phyloP scores from a whole-genome alignment of 2,113 vertebrate genomes.

The Microtus pennsylvanicus region DNA sequence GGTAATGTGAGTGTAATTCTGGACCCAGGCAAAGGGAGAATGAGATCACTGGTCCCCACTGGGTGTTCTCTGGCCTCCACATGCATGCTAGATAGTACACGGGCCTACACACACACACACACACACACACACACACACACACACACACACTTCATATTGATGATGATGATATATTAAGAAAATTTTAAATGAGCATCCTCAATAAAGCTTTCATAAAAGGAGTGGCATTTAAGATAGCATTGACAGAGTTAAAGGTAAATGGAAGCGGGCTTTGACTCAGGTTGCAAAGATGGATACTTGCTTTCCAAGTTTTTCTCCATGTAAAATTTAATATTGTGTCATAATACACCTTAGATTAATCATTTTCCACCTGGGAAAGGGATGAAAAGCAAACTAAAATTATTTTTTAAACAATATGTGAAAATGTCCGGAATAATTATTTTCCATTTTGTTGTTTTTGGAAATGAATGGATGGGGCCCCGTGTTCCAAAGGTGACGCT shows the following conservation, averaged over 20 bases:
- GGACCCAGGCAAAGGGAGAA: neutral
- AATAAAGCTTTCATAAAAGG: constrained; percentile 9
- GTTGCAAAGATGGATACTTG: neutral
- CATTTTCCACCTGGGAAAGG: neutral
- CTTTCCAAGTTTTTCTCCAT: neutral
- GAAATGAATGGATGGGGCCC: neutral
- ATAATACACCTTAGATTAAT: neutral
- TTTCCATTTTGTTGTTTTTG: neutral
- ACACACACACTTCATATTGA: too few relatives aligned
- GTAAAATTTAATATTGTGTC: constrained; percentile 37
- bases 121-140: too few relatives aligned
- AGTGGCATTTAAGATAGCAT: neutral
- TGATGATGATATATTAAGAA: neutral
- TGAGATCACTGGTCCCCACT: neutral
- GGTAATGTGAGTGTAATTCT: neutral
- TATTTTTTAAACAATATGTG: neutral
- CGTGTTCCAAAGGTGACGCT: neutral
- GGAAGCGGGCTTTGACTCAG: neutral
- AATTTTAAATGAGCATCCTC: neutral
- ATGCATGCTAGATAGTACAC: neutral
- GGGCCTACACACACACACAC: neutral
- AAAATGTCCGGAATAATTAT: neutral
- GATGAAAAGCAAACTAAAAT: neutral
- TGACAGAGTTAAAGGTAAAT: constrained; percentile 43
- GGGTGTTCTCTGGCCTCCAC: neutral